Evolutionary conservation across 2,113 vertebrate genomes (phyloP), one percentile per base, ranked within the genome.

Genomic region (Oncorhynchus nerka): DNA sequence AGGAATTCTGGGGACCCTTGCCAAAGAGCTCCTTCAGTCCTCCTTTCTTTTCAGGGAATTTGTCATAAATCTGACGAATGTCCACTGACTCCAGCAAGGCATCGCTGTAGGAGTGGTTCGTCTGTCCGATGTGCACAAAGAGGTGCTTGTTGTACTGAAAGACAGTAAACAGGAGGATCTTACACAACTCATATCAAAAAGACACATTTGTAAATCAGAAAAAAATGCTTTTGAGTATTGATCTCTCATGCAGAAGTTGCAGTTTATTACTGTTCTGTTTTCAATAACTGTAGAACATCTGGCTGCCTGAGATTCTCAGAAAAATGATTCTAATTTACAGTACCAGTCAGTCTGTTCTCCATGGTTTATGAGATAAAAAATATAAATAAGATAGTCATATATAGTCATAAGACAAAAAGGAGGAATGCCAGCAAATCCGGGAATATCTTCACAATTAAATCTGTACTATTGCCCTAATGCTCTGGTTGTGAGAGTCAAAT

Each of bases 41-140:
- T 51, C 97, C 98, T 89, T 99, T 99, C 93, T 99, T 99, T 82
- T 99, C 98, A 34, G 98, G 98, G 78, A 99, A 99, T 88, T 99
- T 99, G 93, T 99, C 98, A 74, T 99, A 99, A 91, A 99, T 99
- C 92, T 99, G 98, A 83, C 97, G 97, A 75, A 99, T 98, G 89
- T 99, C 98, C 93, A 99, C 98, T 0, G 97, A 95, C 89, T 99
- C 97, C 20, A 99, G 94, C 95, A 99, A 88, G 0, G 97, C 96
- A 83, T 99, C 98, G 0, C 94, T 98, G 94, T 99, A 99, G 88
- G 97, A 99, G 88, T 98, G 95, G 93, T 97, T 99, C 57, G 96
- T 96, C 72, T 99, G 98, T 71, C 97, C 97, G 4, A 99, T 99
- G 90, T 99, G 97, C 84, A 99, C 98, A 89, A 99, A 99, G 92